These are phyloP conservation scores for Tyto alba DNA, from an alignment of 2,113 vertebrate genomes.

Conservation along the genomic window DNA sequence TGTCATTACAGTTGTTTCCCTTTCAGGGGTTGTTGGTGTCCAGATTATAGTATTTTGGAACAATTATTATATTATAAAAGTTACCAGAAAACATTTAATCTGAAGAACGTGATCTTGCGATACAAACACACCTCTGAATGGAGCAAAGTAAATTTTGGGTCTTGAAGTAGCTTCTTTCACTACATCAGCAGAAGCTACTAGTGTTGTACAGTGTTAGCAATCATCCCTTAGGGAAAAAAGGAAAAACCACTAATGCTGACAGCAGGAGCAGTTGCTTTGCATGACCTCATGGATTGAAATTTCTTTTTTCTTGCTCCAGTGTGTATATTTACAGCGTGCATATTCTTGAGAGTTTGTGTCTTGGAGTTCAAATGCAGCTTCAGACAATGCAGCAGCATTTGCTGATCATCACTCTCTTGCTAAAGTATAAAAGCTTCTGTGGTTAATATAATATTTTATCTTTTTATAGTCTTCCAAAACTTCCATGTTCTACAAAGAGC, in stretches of 20 bases:
- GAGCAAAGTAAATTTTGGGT: not conserved
- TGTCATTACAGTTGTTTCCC: not conserved
- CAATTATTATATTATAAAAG: not conserved
- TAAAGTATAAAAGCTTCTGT: not conserved
- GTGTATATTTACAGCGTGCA: not conserved
- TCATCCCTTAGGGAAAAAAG: not conserved
- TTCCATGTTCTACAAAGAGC: not conserved
- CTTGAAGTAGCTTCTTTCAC: not conserved
- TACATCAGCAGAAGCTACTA: not conserved
- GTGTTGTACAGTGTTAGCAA: not conserved
- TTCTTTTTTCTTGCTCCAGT: not conserved
- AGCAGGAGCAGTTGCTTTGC: not conserved
- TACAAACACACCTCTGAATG: not conserved
- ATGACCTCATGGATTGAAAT: not conserved
- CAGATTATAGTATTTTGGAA: not conserved
- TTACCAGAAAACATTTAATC: not conserved
- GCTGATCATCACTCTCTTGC: not conserved
- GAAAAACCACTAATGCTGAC: not conserved
- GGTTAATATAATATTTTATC: not conserved
- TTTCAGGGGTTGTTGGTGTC: not conserved
- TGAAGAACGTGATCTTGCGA: not conserved
- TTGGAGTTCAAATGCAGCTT: not conserved
- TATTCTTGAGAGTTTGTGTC: not conserved
- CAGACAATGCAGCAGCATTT: not conserved
- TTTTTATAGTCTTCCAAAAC: not conserved